A percentile compares a stretch with the other conserved stretches of the same genome.
These are phyloP conservation scores for Sylvietta virens DNA, from an alignment of 2,113 vertebrate genomes.

Conservation along the genomic window DNA sequence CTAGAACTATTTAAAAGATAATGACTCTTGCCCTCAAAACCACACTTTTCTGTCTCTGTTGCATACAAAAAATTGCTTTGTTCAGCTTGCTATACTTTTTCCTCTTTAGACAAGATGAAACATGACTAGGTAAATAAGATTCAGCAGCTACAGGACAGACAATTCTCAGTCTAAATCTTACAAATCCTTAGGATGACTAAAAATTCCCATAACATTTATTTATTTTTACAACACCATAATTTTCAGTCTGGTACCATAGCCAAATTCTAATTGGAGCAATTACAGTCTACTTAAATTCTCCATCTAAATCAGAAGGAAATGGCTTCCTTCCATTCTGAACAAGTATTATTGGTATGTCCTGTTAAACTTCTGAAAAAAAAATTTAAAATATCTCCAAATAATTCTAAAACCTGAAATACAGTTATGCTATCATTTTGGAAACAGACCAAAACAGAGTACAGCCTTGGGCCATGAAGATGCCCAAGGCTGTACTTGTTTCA, in stretches of 20 bases:
- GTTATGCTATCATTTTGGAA: background rate
- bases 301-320: slow-evolving; percentile 9
- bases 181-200: background rate
- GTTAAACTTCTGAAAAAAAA: background rate
- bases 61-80: background rate
- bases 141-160: background rate
- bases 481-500: slow-evolving; percentile 44
- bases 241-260: background rate
- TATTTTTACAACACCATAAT: background rate
- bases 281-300: background rate
- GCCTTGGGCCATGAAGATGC: background rate
- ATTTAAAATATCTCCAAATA: background rate
- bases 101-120: background rate
- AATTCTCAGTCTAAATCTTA: background rate
- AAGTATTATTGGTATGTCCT: background rate
- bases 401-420: background rate
- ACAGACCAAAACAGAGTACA: background rate
- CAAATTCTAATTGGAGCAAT: slow-evolving; percentile 2
- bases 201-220: background rate
- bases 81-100: background rate
- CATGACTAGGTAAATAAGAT: background rate
- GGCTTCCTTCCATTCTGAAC: background rate
- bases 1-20: background rate
- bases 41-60: background rate
- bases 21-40: background rate